phyloP scores from a whole-genome alignment of 2,797 vertebrate genomes.

The Manis pentadactyla region DNA sequence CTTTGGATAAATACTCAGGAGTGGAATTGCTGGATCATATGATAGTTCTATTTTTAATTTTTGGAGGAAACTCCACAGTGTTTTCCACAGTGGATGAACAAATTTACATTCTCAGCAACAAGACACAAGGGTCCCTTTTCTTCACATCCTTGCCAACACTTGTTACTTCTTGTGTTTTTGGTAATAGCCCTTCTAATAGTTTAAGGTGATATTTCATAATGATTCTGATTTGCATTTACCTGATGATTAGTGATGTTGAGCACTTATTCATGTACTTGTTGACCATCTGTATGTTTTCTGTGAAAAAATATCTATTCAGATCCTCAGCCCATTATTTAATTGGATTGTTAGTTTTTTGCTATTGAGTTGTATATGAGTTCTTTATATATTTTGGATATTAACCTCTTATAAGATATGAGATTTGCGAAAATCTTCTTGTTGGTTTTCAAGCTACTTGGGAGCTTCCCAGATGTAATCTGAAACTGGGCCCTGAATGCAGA shows the following conservation, averaged over 20 bases:
- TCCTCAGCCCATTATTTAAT: neutral
- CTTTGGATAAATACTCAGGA: neutral
- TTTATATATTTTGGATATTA: neutral
- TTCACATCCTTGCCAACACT: neutral
- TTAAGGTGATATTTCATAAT: neutral
- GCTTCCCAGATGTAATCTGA: neutral
- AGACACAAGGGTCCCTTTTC: neutral
- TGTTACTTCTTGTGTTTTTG: neutral
- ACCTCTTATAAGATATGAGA: neutral
- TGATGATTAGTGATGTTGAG: neutral
- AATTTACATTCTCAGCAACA: neutral
- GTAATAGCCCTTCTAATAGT: neutral
- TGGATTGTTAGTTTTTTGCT: neutral
- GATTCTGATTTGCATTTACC: neutral
- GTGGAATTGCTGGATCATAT: neutral
- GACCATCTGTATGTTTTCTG: neutral
- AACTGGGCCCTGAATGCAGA: neutral
- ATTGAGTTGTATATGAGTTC: neutral
- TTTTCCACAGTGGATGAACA: neutral
- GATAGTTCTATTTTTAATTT: neutral
- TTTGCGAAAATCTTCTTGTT: neutral
- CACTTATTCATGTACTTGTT: neutral
- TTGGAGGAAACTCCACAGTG: neutral
- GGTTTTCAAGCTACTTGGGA: neutral
- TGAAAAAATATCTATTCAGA: neutral